Percentiles rank a stretch among this genome's conserved stretches.
Conservation (phyloP, 1,140 invertebrate genomes). For the Zaprionus taronus region DNA sequence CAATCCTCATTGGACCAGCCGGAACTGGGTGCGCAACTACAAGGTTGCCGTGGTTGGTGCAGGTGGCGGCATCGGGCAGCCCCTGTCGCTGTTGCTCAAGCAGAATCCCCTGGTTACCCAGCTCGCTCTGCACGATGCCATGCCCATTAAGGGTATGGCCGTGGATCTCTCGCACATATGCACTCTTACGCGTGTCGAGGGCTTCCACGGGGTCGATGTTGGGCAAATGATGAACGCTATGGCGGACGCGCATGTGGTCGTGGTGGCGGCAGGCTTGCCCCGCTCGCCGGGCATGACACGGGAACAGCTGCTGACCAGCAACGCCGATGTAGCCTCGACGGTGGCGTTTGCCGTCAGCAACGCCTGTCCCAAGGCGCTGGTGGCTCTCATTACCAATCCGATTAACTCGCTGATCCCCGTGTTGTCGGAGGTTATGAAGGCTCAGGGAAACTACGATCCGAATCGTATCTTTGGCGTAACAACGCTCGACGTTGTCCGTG, state of each 20-base stretch:
- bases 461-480: conserved; percentile 97
- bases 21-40: conserved; percentile 25
- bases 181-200: conserved; percentile 88
- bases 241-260: conserved; percentile 90
- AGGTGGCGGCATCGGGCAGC: conserved; percentile 91
- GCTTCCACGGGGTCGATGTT: conserved; percentile 86
- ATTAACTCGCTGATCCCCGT: conserved; percentile 99
- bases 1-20: not conserved
- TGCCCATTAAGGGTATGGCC: conserved; percentile 91
- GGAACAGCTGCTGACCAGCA: conserved; percentile 98
- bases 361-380: conserved; percentile 94
- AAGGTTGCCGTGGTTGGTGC: conserved; percentile 94
- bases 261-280: conserved; percentile 98
- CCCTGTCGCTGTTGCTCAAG: conserved; percentile 90
- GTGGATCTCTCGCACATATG: conserved; percentile 95
- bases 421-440: conserved; percentile 95
- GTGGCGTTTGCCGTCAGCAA: conserved; percentile 90
- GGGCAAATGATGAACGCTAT: conserved; percentile 12
- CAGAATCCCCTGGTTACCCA: conserved; percentile 88
- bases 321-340: conserved; percentile 96
- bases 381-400: conserved; percentile 98
- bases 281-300: conserved; percentile 97
- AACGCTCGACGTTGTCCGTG: conserved; percentile 96
- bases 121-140: conserved; percentile 92
- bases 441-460: conserved; percentile 92